A percentile compares a stretch with the other conserved stretches of the same genome.
Conservation (phyloP, 2,888 invertebrate genomes). For the Copidosoma aretas region DNA sequence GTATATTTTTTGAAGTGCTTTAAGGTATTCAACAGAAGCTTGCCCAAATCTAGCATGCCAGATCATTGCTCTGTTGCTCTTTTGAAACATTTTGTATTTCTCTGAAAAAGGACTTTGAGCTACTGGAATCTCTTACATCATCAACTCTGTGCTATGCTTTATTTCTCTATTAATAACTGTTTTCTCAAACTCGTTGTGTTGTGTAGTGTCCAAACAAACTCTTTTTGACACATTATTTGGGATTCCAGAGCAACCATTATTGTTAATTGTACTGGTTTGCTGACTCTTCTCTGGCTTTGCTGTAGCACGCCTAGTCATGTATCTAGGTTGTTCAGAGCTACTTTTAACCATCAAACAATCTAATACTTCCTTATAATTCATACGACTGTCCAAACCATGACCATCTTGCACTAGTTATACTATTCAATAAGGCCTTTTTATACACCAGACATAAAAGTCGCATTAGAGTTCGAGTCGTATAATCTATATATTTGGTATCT, state of each 20-base stretch:
- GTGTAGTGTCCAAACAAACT: conserved; percentile 3
- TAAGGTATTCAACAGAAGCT: too few relatives aligned
- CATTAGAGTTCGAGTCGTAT: conserved; percentile 21
- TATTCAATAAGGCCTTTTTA: conserved; percentile 22
- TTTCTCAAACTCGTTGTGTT: conserved; percentile 20
- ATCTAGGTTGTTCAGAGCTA: too few relatives aligned
- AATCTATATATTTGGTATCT: conserved; percentile 31
- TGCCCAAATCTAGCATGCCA: too few relatives aligned
- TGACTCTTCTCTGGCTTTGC: not conserved
- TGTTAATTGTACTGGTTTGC: conserved; percentile 3
- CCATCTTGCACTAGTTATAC: conserved; percentile 1
- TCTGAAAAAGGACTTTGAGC: not conserved
- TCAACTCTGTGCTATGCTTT: conserved; percentile 18
- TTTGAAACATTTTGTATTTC: too few relatives aligned
- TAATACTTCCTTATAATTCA: conserved; percentile 3
- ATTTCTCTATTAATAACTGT: conserved; percentile 35
- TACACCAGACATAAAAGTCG: not conserved
- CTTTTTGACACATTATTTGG: conserved; percentile 1
- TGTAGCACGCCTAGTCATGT: too few relatives aligned
- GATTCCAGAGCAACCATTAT: not conserved
- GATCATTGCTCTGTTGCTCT: too few relatives aligned
- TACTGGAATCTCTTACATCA: not conserved
- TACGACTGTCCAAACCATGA: not conserved
- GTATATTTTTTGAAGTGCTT: too few relatives aligned
- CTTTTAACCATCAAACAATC: conserved; percentile 18